A percentile compares a stretch with the other conserved stretches of the same genome.
These are phyloP conservation scores for Gorsachius magnificus DNA, from an alignment of 2,797 vertebrate genomes.

Conservation along the genomic window DNA sequence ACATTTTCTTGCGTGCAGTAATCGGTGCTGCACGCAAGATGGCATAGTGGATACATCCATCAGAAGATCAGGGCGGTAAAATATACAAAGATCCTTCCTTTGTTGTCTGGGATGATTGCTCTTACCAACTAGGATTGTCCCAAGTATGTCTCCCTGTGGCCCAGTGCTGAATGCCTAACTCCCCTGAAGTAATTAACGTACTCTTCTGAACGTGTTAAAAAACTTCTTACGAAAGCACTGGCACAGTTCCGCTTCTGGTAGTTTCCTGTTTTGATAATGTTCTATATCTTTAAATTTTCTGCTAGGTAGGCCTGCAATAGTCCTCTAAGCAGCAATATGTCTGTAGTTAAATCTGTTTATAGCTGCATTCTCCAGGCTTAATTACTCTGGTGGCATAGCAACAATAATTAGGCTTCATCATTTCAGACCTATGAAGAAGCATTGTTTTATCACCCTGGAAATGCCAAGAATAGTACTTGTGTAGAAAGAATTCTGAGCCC, in stretches of 20 bases:
- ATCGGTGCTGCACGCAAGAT: slow-evolving; percentile 30
- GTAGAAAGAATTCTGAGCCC: neutral
- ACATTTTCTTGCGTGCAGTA: neutral
- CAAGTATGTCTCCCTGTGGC: neutral
- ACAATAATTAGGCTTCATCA: neutral
- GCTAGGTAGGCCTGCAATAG: neutral
- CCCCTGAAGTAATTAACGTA: neutral
- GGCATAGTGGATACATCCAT: slow-evolving; percentile 2
- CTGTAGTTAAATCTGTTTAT: neutral
- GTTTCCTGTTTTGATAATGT: neutral
- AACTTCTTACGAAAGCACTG: neutral
- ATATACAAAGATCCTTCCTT: neutral
- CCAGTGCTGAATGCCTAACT: neutral
- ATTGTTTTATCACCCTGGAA: neutral
- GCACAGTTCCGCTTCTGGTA: neutral
- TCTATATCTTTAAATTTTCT: neutral
- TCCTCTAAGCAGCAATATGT: neutral
- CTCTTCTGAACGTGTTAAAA: neutral
- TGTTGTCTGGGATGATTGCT: neutral
- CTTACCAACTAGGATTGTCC: neutral
- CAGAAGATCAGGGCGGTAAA: neutral
- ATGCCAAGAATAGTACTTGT: neutral
- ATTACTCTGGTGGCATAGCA: neutral
- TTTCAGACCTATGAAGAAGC: neutral
- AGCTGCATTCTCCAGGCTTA: neutral